These are phyloP conservation scores for Ardeotis arabs DNA, from an alignment of 2,113 vertebrate genomes.

Conservation along the genomic window DNA sequence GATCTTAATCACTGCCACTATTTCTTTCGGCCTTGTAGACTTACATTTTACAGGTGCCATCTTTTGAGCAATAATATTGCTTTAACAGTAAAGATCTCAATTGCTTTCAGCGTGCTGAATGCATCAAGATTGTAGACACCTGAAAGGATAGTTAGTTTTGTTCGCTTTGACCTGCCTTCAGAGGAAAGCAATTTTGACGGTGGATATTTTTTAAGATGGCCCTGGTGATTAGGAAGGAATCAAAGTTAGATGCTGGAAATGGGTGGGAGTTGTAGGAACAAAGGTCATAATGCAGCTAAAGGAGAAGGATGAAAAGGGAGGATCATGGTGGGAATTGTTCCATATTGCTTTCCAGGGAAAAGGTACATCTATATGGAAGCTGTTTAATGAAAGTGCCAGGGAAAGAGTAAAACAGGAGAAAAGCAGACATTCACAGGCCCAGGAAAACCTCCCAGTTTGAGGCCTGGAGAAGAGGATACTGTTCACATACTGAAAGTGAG, in stretches of 20 bases:
- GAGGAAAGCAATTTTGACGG: neutral
- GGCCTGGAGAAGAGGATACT: neutral
- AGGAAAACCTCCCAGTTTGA: neutral
- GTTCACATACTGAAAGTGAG: neutral
- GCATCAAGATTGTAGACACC: neutral
- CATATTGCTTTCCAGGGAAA: conserved; percentile 3
- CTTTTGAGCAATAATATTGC: neutral
- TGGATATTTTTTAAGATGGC: neutral
- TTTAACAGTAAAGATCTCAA: neutral
- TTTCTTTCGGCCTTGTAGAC: neutral
- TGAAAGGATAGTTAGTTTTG: neutral
- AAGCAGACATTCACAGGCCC: neutral
- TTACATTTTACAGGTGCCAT: neutral
- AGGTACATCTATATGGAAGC: neutral
- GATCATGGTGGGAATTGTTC: conserved; percentile 22
- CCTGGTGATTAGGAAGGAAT: neutral
- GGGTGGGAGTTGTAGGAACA: neutral
- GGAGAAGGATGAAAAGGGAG: neutral
- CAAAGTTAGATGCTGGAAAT: neutral
- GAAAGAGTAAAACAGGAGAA: neutral
- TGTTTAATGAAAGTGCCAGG: neutral
- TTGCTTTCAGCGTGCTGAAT: neutral
- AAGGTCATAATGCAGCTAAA: neutral
- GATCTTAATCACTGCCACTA: neutral
- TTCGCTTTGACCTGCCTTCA: neutral